Conservation (phyloP, 2,797 vertebrate genomes). For the Sebastes ruberrimus region DNA sequence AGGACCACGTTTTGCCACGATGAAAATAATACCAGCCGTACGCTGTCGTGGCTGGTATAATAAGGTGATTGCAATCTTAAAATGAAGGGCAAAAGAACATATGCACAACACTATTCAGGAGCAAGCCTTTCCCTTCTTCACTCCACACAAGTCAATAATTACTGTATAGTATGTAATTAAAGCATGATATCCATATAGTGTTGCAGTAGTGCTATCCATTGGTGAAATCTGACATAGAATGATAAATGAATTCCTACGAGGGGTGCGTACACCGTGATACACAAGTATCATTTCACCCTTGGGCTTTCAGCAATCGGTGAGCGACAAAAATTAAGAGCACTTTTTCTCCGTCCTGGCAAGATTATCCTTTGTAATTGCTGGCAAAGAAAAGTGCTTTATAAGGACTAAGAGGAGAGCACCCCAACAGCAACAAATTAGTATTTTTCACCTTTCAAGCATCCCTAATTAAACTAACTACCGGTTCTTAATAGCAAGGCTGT, state of each 20-base stretch:
- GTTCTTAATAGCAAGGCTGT: not conserved
- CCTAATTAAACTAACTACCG: slow-evolving; percentile 19
- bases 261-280: not conserved
- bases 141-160: too few relatives aligned
- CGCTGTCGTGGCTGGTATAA: not conserved
- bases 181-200: too few relatives aligned
- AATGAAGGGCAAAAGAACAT: not conserved
- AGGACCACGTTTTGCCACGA: too few relatives aligned
- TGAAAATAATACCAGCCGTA: not conserved
- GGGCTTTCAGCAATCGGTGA: not conserved
- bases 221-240: not conserved
- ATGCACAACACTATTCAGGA: not conserved
- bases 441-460: not conserved
- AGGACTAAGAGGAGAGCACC: not conserved
- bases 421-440: not conserved
- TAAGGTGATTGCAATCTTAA: not conserved
- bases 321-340: not conserved
- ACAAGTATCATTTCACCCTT: not conserved
- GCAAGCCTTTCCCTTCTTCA: not conserved
- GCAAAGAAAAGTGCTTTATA: not conserved
- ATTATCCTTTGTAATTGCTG: not conserved
- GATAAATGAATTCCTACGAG: not conserved
- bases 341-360: not conserved
- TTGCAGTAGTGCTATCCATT: not conserved
- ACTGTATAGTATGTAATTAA: too few relatives aligned